Conservation (phyloP, 2,888 invertebrate species). For the Hydrotaea cyrtoneurina region DNA sequence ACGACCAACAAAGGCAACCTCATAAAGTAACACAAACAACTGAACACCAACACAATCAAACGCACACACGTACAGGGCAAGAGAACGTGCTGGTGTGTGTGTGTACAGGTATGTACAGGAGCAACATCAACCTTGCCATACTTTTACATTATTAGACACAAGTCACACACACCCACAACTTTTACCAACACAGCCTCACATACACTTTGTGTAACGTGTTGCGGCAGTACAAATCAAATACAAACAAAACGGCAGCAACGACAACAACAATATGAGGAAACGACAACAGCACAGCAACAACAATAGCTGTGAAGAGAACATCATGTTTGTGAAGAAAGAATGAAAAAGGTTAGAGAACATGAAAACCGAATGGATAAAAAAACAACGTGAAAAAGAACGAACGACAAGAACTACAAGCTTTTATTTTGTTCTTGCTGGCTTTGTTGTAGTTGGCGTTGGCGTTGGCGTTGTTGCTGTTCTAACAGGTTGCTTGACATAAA, state of each 20-base stretch:
- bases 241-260: slow-evolving; percentile 23
- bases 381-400: slow-evolving; percentile 28
- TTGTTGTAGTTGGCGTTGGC: not conserved
- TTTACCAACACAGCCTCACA: not conserved
- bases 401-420: slow-evolving; percentile 38
- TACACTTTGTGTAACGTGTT: slow-evolving; percentile 44
- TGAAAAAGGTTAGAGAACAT: slow-evolving; percentile 39
- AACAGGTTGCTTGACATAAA: slow-evolving; percentile 68
- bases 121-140: slow-evolving; percentile 53
- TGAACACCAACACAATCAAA: not conserved
- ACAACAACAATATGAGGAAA: not conserved
- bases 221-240: slow-evolving; percentile 54
- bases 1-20: slow-evolving; percentile 44
- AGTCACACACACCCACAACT: not conserved
- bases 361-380: slow-evolving; percentile 44
- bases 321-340: slow-evolving; percentile 14
- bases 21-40: slow-evolving; percentile 44
- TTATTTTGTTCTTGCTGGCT: not conserved
- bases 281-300: slow-evolving; percentile 32
- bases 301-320: slow-evolving; percentile 27
- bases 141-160: slow-evolving; percentile 37
- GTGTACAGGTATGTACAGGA: not conserved
- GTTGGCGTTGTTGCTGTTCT: slow-evolving; percentile 26
- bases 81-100: not conserved
- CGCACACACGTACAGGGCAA: not conserved